These are phyloP conservation scores for Cossypha heuglini DNA, from an alignment of 2,797 vertebrate species.

Conservation along the genomic window DNA sequence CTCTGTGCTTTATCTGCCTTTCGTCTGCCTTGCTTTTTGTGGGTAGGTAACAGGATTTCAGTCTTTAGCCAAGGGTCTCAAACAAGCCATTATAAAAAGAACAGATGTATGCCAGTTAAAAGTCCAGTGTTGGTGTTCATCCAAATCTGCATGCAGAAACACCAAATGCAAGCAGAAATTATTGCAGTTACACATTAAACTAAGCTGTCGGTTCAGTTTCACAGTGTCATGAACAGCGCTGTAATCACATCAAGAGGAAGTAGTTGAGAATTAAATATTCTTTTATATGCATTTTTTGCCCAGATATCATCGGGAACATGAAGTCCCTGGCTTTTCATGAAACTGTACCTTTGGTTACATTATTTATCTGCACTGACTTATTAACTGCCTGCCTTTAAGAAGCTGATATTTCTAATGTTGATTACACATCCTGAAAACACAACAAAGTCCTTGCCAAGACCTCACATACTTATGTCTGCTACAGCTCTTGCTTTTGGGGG, in stretches of 20 bases:
- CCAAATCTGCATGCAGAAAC: not conserved
- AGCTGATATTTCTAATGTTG: not conserved
- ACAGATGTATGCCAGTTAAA: not conserved
- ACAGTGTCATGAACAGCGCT: not conserved
- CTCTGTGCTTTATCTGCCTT: not conserved
- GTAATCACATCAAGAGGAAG: not conserved
- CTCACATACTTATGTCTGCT: not conserved
- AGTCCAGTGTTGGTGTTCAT: not conserved
- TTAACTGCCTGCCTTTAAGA: not conserved
- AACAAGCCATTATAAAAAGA: not conserved
- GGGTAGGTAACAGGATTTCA: not conserved
- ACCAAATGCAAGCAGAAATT: not conserved
- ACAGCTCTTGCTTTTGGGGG: not conserved
- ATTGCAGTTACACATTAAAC: conserved; percentile 42
- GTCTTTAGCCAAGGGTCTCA: not conserved
- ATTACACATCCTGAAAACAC: not conserved
- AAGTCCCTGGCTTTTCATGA: not conserved
- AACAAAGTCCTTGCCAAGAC: not conserved
- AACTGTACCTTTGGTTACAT: not conserved
- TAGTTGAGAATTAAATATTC: not conserved
- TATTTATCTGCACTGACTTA: not conserved
- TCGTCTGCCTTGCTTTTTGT: not conserved
- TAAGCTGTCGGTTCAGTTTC: not conserved
- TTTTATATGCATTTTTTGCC: not conserved
- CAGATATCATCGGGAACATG: not conserved